Evolutionary conservation across 2,113 vertebrate genomes (phyloP).

Genomic region (Tragelaphus scriptus): DNA sequence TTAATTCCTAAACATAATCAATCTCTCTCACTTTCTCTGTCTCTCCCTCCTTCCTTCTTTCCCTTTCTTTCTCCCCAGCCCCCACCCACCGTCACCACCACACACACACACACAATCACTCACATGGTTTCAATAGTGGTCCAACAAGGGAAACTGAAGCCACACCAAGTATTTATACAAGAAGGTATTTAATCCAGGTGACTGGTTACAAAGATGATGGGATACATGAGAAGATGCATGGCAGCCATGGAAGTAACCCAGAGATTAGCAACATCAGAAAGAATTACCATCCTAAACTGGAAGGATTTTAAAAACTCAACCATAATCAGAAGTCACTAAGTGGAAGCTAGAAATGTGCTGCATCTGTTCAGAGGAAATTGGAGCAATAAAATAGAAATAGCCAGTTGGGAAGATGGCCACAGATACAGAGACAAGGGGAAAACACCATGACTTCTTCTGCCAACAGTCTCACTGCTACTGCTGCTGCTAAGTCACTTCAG

Average conservation of each 20-base stretch:
- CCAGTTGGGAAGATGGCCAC: neutral
- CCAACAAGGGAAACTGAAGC: neutral
- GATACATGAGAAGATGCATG: neutral
- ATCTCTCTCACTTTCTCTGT: neutral
- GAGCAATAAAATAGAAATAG: neutral
- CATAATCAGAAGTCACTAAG: neutral
- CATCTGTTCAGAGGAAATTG: neutral
- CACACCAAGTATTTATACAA: neutral
- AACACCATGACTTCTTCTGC: neutral
- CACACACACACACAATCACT: neutral
- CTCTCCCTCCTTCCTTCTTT: neutral
- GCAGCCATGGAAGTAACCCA: neutral
- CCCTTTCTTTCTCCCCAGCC: neutral
- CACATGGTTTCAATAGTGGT: neutral
- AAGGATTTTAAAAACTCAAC: neutral
- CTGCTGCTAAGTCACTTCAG: too few species aligned
- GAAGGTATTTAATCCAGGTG: neutral
- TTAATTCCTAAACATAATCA: neutral
- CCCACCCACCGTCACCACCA: neutral
- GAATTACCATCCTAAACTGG: neutral
- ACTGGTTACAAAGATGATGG: neutral
- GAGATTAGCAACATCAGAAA: neutral
- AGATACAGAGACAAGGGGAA: neutral
- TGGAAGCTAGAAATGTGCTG: neutral
- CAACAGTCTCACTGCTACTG: neutral